Conservation (phyloP, 2,888 invertebrate genomes). For the Stegophylla sp. region DNA sequence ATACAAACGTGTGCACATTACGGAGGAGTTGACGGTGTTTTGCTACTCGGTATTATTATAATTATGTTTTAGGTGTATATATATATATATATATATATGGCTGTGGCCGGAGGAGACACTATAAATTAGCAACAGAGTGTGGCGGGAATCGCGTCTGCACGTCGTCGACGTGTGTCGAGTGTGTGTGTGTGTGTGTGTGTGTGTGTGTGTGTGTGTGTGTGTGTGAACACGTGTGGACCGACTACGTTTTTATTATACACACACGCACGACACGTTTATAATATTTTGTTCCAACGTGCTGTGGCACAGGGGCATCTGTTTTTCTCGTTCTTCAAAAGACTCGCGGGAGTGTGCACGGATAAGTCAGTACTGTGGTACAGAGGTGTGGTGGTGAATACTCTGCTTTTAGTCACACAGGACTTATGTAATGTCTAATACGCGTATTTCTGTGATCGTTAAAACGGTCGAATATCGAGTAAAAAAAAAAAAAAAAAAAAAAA, state of each 20-base stretch:
- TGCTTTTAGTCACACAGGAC: too few species aligned
- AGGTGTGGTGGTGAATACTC: neutral
- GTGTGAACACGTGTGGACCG: slow-evolving; percentile 38
- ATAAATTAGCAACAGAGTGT: slow-evolving; percentile 49
- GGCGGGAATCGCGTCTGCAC: slow-evolving; percentile 38
- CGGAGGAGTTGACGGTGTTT: too few species aligned
- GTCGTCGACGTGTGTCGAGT: too few species aligned
- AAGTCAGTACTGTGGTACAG: neutral
- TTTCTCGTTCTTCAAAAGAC: slow-evolving; percentile 34
- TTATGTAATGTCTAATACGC: too few species aligned
- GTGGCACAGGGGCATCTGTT: slow-evolving; percentile 42
- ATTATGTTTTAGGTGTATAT: too few species aligned
- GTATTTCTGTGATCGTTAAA: slow-evolving; percentile 1
- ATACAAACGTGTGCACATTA: too few species aligned
- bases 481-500: too few species aligned
- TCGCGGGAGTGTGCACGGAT: neutral
- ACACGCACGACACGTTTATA: neutral
- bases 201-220: too few species aligned
- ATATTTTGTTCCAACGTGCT: slow-evolving; percentile 14
- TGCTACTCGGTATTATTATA: too few species aligned
- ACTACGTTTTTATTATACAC: slow-evolving; percentile 49
- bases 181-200: too few species aligned
- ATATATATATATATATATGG: neutral
- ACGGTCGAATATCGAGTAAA: slow-evolving; percentile 26
- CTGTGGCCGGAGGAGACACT: slow-evolving; percentile 26